Conservation (phyloP, 2,888 invertebrate species). For the Agonopterix heracliana region DNA sequence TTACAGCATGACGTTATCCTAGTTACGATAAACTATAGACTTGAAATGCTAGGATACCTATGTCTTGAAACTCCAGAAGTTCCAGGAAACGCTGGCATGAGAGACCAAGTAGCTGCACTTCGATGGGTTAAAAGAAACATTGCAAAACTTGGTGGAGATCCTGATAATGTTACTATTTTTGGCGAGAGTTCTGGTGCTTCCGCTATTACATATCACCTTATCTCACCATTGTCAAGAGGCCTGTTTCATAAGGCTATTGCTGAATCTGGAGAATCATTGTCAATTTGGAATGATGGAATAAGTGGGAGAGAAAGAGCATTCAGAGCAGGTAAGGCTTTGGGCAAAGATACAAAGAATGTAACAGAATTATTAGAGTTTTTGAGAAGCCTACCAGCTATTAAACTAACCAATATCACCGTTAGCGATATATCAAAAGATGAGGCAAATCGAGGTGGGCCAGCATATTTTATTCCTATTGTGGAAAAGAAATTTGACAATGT, state of each 20-base stretch:
- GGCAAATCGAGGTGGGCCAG: slow-evolving; percentile 24
- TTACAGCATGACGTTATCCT: slow-evolving; percentile 47
- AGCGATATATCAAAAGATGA: slow-evolving; percentile 26
- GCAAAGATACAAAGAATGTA: slow-evolving; percentile 18
- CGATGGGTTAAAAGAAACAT: slow-evolving; percentile 39
- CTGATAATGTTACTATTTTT: slow-evolving; percentile 50
- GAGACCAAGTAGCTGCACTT: slow-evolving; percentile 42
- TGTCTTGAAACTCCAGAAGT: slow-evolving; percentile 38
- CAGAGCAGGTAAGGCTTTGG: slow-evolving; percentile 20
- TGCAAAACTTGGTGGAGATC: slow-evolving; percentile 45
- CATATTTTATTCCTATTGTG: slow-evolving; percentile 34
- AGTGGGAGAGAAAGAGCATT: slow-evolving; percentile 19
- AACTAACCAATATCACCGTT: slow-evolving; percentile 24
- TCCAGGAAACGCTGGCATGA: slow-evolving; percentile 48
- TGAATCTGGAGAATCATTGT: slow-evolving; percentile 46
- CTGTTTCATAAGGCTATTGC: slow-evolving; percentile 54
- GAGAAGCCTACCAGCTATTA: slow-evolving; percentile 17
- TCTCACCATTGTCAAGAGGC: slow-evolving; percentile 55
- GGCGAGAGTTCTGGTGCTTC: slow-evolving; percentile 60
- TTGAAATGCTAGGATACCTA: slow-evolving; percentile 43
- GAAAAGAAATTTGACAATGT: slow-evolving; percentile 30
- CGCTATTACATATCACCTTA: slow-evolving; percentile 49
- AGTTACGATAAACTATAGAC: slow-evolving; percentile 52
- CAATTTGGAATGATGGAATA: slow-evolving; percentile 23
- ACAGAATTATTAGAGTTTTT: slow-evolving; percentile 24